Evolutionary conservation across 2,888 invertebrate genomes (phyloP), one percentile per base, ranked within the genome.

Genomic region (Eilema caniola): DNA sequence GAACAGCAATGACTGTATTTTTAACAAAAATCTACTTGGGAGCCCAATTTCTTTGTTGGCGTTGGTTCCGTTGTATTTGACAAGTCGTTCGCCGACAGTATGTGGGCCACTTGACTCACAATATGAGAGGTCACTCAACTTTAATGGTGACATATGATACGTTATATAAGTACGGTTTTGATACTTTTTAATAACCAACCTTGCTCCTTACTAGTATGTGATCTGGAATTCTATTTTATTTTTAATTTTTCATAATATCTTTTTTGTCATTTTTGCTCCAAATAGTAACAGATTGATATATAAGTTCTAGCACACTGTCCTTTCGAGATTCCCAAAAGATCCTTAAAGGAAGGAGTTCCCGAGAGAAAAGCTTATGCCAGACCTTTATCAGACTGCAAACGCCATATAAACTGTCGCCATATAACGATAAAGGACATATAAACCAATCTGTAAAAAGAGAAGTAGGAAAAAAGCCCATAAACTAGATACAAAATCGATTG

Each of bases 11-110:
- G 86, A 72, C 61, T 73, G 76, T 76, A 37, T 67, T 66, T 67
- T 62, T 47, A 67, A 75, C 70, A 66, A 74, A 66, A 76, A 66
- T 74, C 73, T 67, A 71, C 80, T 79, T 76, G 62, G 25, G 62
- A 73, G 79, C 77, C 79, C 78, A 84, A 85, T 85, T 85, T 82
- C 81, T 83, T 83, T 65, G 67, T 59, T 69, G 87, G 85, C 84
- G 77, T 77, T 79, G 70, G 85, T 90, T 87, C 90, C 89, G 89
- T 92, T 93, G 90, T 89, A 83, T 92, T 91, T 92, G 91, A 90
- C 92, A 90, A 88, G 89, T 84, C 86, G 88, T 91, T 92, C 90
- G 85, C 84, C 84, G 84, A 86, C 85, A 83, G 85, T 81, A 91
- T 90, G 88, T 92, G 85, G 90, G 89, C 86, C 92, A 90, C 86